phyloP scores from a whole-genome alignment of 2,888 invertebrate species.

The Coleophora flavipennella region DNA sequence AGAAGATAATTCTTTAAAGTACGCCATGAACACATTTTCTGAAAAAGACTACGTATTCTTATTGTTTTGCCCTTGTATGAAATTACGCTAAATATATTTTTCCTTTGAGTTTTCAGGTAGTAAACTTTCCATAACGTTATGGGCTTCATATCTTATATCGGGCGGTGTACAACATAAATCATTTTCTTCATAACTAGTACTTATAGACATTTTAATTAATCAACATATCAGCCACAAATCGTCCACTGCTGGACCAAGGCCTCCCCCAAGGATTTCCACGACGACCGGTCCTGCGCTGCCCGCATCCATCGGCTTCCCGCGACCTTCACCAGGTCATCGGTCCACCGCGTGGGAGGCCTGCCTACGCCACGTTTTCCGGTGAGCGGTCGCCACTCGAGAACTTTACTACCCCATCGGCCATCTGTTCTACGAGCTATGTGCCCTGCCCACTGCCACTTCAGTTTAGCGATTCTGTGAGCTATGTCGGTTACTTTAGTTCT shows the following conservation, averaged over 20 bases:
- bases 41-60: too few species aligned
- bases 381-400: neutral
- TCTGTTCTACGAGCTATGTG: neutral
- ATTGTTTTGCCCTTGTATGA: too few species aligned
- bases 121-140: too few species aligned
- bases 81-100: too few species aligned
- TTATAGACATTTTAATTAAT: too few species aligned
- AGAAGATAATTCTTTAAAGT: too few species aligned
- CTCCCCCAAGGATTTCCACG: neutral
- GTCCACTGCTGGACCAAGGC: neutral
- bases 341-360: neutral
- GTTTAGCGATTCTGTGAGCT: neutral
- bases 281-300: neutral
- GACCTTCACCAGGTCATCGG: neutral
- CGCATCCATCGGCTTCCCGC: neutral
- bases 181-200: too few species aligned
- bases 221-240: neutral
- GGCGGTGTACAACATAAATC: too few species aligned
- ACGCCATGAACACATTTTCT: too few species aligned
- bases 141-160: too few species aligned
- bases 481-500: neutral
- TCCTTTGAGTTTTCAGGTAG: too few species aligned
- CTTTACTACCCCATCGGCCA: neutral
- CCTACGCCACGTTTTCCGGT: neutral
- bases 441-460: neutral